These are phyloP conservation scores for Margarornis squamiger DNA, from an alignment of 2,797 vertebrate genomes.

Conservation along the genomic window DNA sequence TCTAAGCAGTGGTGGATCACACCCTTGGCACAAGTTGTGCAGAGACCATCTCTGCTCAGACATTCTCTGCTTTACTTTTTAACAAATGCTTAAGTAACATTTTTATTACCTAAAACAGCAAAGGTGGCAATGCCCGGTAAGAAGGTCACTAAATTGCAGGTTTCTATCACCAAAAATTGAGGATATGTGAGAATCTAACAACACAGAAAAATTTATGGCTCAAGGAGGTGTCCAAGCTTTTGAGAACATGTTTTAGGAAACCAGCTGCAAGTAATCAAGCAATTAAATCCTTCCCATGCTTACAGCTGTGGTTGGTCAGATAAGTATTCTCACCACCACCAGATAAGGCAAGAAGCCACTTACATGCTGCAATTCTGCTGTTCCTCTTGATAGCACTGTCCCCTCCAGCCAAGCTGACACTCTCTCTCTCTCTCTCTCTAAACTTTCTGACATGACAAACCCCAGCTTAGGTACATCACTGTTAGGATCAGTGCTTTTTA, in stretches of 20 bases:
- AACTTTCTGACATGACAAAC: neutral
- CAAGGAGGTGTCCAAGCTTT: neutral
- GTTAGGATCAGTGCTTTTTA: neutral
- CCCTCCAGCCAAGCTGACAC: neutral
- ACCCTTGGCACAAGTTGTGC: rapidly evolving
- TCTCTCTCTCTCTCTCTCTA: neutral
- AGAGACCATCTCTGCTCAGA: neutral
- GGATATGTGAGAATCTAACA: neutral
- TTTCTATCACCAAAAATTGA: neutral
- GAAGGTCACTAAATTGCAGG: neutral
- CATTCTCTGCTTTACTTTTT: neutral
- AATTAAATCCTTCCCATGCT: neutral
- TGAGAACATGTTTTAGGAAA: neutral
- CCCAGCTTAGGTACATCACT: rapidly evolving
- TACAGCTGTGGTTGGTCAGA: neutral
- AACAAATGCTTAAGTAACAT: neutral
- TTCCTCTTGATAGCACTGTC: neutral
- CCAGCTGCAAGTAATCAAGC: neutral
- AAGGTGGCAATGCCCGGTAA: neutral
- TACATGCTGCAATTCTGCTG: rapidly evolving
- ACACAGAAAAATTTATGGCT: neutral
- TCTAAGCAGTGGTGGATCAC: neutral
- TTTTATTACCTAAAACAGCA: neutral
- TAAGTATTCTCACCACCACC: neutral
- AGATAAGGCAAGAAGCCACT: neutral